Conservation (phyloP, 2,113 vertebrate genomes). For the Caretta caretta region DNA sequence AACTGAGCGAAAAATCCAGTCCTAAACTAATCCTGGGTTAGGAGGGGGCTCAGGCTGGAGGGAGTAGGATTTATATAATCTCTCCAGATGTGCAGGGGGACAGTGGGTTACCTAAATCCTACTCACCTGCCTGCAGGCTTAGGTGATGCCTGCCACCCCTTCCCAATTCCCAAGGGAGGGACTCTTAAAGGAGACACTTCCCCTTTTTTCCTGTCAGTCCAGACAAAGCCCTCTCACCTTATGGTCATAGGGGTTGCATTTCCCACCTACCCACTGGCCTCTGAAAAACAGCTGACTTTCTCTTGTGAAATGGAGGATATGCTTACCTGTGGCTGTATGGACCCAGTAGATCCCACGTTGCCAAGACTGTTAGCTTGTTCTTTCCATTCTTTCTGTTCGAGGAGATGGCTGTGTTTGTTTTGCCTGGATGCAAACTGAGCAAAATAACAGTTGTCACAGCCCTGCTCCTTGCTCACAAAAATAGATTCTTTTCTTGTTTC, state of each 20-base stretch:
- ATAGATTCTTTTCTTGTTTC: not conserved
- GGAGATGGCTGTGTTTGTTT: not conserved
- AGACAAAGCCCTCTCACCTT: not conserved
- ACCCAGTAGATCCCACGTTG: not conserved
- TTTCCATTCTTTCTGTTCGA: not conserved
- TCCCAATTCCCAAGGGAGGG: not conserved
- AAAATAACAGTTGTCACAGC: not conserved
- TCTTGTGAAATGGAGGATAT: not conserved
- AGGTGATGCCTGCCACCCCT: not conserved
- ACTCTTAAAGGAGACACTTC: not conserved
- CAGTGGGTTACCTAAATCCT: not conserved
- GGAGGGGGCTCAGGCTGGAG: not conserved
- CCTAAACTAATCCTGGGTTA: not conserved
- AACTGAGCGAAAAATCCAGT: not conserved
- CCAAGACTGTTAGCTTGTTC: not conserved
- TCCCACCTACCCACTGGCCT: not conserved
- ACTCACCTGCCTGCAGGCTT: not conserved
- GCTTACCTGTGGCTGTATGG: not conserved
- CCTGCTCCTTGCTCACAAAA: not conserved
- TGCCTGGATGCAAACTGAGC: not conserved
- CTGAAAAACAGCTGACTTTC: not conserved
- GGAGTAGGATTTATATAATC: not conserved
- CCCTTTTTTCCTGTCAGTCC: not conserved
- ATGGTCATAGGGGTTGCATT: not conserved
- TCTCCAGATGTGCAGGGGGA: not conserved